Conservation (phyloP, 2,113 vertebrate genomes). For the Rutilus rutilus region DNA sequence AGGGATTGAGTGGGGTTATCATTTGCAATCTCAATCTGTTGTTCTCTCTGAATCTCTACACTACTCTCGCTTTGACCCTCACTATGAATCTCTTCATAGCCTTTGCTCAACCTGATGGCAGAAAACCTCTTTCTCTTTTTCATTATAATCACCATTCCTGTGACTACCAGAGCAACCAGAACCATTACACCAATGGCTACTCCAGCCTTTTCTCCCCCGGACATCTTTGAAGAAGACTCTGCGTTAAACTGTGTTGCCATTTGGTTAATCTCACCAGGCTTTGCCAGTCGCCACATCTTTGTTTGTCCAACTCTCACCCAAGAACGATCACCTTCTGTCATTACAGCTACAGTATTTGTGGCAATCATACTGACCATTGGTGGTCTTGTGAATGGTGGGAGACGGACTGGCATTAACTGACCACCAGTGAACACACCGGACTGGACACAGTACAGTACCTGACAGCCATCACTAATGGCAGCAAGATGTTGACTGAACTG, state of each 20-base stretch:
- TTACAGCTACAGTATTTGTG: slow-evolving; percentile 82
- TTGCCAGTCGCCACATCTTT: slow-evolving; percentile 78
- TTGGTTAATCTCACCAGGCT: slow-evolving; percentile 66
- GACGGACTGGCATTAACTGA: slow-evolving; percentile 72
- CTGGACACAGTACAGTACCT: slow-evolving; percentile 86
- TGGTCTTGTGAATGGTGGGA: slow-evolving; percentile 82
- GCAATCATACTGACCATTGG: slow-evolving; percentile 67
- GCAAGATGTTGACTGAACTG: slow-evolving; percentile 89
- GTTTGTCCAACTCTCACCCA: slow-evolving; percentile 82
- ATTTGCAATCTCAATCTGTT: slow-evolving; percentile 2
- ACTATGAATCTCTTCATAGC: slow-evolving; percentile 52
- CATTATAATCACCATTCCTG: slow-evolving; percentile 52
- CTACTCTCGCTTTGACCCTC: slow-evolving; percentile 21
- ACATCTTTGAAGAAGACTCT: slow-evolving; percentile 33
- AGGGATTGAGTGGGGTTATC: slow-evolving; percentile 16
- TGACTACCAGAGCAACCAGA: slow-evolving; percentile 54
- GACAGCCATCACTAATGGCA: slow-evolving; percentile 85
- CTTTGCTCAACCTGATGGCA: not conserved
- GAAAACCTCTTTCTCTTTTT: slow-evolving; percentile 46
- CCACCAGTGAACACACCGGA: slow-evolving; percentile 78
- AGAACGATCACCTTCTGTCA: slow-evolving; percentile 72
- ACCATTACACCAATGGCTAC: slow-evolving; percentile 67
- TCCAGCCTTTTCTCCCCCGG: slow-evolving; percentile 57
- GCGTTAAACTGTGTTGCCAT: slow-evolving; percentile 19
- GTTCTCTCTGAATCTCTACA: slow-evolving; percentile 32